phyloP scores from a whole-genome alignment of 2,797 vertebrate genomes.

The Monodelphis domestica region DNA sequence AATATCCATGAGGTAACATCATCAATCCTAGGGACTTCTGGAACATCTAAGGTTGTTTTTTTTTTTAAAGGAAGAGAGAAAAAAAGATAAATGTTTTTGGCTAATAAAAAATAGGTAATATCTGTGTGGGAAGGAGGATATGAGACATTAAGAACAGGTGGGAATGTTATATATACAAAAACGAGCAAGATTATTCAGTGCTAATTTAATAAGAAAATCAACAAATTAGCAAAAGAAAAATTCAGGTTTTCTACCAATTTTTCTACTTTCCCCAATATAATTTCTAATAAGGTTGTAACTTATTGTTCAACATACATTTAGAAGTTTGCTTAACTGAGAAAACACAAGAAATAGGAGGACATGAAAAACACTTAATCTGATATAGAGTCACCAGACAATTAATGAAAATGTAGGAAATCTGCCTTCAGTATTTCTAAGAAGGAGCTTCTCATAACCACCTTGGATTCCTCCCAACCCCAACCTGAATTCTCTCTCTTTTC shows the following conservation, averaged over 20 bases:
- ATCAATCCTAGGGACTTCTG: constrained; percentile 79
- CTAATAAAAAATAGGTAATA: background rate
- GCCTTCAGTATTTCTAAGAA: background rate
- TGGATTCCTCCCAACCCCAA: background rate
- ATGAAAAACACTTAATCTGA: background rate
- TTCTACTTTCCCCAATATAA: constrained; percentile 34
- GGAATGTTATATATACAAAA: background rate
- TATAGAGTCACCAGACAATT: background rate
- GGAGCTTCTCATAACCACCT: background rate
- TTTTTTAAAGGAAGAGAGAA: background rate
- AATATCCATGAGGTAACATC: constrained; percentile 87
- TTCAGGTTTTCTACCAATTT: constrained; percentile 18
- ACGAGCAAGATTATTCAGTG: constrained; percentile 32
- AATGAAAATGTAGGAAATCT: background rate
- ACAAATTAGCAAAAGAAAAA: constrained; percentile 40
- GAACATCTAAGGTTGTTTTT: constrained; percentile 64
- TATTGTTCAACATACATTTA: background rate
- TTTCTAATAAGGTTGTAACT: background rate
- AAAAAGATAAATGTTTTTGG: background rate
- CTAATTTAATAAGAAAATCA: constrained; percentile 21
- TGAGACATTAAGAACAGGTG: constrained; percentile 24
- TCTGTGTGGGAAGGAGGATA: background rate
- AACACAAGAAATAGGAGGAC: background rate
- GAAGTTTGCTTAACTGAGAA: background rate
- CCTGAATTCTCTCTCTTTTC: background rate